phyloP scores from a whole-genome alignment of 2,797 vertebrate species.

The Gallirallus australis region DNA sequence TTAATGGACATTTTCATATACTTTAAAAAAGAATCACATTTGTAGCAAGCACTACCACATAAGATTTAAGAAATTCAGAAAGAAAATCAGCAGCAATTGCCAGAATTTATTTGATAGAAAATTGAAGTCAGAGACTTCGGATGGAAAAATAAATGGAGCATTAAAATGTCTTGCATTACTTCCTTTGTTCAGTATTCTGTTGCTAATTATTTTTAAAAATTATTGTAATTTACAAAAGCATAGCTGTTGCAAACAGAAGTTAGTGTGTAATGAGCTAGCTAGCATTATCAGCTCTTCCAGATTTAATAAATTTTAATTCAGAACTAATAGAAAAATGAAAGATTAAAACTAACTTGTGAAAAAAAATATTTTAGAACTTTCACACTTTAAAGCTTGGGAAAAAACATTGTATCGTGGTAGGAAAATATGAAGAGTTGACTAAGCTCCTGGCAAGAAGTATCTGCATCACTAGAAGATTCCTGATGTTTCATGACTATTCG shows the following conservation, averaged over 20 bases:
- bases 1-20: background rate
- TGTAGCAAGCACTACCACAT: background rate
- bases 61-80: background rate
- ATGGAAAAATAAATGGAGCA: background rate
- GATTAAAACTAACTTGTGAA: background rate
- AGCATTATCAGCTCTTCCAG: background rate
- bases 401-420: background rate
- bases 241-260: background rate
- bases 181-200: background rate
- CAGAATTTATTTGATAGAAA: background rate
- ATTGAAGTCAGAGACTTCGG: background rate
- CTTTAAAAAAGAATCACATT: background rate
- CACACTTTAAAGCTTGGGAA: background rate
- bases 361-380: background rate
- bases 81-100: background rate
- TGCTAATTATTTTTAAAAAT: background rate
- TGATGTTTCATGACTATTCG: background rate
- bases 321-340: background rate
- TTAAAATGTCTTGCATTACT: background rate
- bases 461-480: background rate
- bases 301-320: background rate
- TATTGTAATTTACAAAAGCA: background rate
- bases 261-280: background rate
- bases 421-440: background rate
- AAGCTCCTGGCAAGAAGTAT: background rate